A percentile compares a stretch with the other conserved stretches of the same genome.
phyloP scores from a whole-genome alignment of 2,113 vertebrate genomes.

The Zosterops lateralis region DNA sequence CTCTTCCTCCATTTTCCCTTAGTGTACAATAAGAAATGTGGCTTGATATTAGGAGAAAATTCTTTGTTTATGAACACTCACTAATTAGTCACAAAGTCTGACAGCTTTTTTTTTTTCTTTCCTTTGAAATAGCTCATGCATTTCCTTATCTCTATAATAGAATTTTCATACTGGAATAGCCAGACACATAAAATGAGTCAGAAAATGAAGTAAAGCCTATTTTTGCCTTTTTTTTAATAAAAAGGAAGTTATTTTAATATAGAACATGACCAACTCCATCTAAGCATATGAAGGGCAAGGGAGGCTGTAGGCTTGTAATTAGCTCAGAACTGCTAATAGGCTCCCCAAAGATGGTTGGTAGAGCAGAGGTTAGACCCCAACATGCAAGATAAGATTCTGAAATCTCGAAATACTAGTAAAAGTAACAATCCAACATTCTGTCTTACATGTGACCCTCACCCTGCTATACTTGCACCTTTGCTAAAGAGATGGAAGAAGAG shows the following conservation, averaged over 20 bases:
- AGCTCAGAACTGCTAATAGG: background rate
- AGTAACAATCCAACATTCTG: background rate
- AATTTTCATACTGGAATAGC: slow-evolving; percentile 16
- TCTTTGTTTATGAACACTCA: background rate
- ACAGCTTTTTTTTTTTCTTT: background rate
- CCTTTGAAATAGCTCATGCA: slow-evolving; percentile 5
- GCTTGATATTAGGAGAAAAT: background rate
- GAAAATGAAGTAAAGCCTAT: background rate
- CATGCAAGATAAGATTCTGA: background rate
- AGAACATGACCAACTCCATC: background rate
- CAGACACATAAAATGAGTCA: background rate
- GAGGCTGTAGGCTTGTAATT: background rate
- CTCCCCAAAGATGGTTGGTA: background rate
- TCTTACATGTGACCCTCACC: accelerated
- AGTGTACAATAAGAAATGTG: background rate
- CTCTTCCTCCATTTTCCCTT: background rate
- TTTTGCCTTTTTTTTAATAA: background rate
- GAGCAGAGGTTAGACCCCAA: background rate
- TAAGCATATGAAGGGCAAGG: background rate
- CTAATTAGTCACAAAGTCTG: slow-evolving; percentile 7
- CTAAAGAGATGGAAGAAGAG: background rate
- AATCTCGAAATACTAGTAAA: background rate
- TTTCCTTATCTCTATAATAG: background rate
- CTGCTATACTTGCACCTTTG: background rate
- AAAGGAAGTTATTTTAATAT: background rate